Evolutionary conservation across 2,113 vertebrate genomes (phyloP), one percentile per base, ranked within the genome.

Genomic region (Plecotus auritus): DNA sequence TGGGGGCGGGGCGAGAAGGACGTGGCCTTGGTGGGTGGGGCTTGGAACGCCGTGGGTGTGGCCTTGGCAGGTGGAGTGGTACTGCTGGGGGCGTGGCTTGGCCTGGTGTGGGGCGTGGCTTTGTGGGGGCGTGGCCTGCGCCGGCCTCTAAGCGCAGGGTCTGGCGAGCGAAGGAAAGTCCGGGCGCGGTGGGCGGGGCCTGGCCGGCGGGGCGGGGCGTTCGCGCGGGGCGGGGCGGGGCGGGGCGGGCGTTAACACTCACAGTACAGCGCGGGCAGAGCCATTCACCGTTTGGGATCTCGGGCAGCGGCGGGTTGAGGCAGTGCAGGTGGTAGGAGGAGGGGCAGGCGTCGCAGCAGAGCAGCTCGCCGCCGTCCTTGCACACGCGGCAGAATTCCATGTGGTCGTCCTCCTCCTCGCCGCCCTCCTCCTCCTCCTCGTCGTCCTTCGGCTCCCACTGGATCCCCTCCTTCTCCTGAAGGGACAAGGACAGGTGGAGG

Each of bases 281-380:
- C 99, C 99, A 99, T 99, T 99, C 99, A 88, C 99, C 99, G 7
- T 99, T 99, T 95, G 99, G 99, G 69, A 99, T 99, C 97, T 99
- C 99, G 0, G 99, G 99, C 90, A 99, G 99, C 0, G 99, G 99
- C 0, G 99, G 99, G 98, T 99, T 99, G 97, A 97, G 97, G 96
- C 97, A 97, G 85, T 97, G 97, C 95, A 97, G 92, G 91, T 97
- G 97, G 92, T 97, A 97, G 88, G 99, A 99, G 8, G 99, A 99
- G 1, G 99, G 99, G 90, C 99, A 99, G 84, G 99, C 99, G 96
- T 99, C 99, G 77, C 99, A 99, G 87, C 99, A 99, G 82, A 99
- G 97, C 96, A 99, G 98, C 97, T 99, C 99, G 18, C 99, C 99
- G 12, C 99, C 99, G 0, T 99, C 99, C 98, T 99, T 99, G 98